Evolutionary conservation across 2,888 invertebrate genomes (phyloP).

Genomic region (Yponomeuta plumbellus): DNA sequence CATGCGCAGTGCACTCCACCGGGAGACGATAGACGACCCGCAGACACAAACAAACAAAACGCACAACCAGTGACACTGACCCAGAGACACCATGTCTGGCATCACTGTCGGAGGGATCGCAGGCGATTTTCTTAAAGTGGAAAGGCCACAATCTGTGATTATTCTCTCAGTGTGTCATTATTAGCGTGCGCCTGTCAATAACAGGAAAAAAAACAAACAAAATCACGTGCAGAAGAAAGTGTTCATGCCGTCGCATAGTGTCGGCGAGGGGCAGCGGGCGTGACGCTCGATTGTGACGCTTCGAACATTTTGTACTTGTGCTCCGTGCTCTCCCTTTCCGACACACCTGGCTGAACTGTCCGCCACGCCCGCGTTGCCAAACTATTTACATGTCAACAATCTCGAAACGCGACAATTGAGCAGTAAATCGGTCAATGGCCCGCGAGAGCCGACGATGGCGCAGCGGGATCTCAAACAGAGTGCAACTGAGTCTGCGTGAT

Average conservation of each 20-base stretch:
- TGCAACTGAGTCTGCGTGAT: slow-evolving; percentile 60
- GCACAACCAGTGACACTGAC: slow-evolving; percentile 48
- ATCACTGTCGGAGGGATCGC: not conserved
- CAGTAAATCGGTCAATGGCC: not conserved
- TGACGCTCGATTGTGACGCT: slow-evolving; percentile 49
- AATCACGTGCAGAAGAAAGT: slow-evolving; percentile 69
- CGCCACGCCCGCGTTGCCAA: slow-evolving; percentile 46
- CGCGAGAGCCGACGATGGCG: not conserved
- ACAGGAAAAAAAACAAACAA: slow-evolving; percentile 40
- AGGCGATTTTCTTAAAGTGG: not conserved
- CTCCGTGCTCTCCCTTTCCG: slow-evolving; percentile 53
- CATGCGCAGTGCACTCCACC: slow-evolving; percentile 49
- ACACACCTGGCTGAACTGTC: slow-evolving; percentile 55
- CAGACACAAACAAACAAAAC: slow-evolving; percentile 64
- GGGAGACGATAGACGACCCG: slow-evolving; percentile 27
- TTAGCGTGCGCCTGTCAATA: not conserved
- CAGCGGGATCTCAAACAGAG: slow-evolving; percentile 38
- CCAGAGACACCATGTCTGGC: slow-evolving; percentile 33
- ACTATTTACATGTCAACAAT: slow-evolving; percentile 39
- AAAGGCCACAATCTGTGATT: not conserved
- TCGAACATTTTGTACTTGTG: slow-evolving; percentile 42
- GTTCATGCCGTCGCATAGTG: slow-evolving; percentile 31
- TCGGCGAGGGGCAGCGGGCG: slow-evolving; percentile 41
- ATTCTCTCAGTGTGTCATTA: not conserved
- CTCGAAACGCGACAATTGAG: slow-evolving; percentile 20